phyloP scores from a whole-genome alignment of 2,113 vertebrate species.

The Cricetomys ansorgei region DNA sequence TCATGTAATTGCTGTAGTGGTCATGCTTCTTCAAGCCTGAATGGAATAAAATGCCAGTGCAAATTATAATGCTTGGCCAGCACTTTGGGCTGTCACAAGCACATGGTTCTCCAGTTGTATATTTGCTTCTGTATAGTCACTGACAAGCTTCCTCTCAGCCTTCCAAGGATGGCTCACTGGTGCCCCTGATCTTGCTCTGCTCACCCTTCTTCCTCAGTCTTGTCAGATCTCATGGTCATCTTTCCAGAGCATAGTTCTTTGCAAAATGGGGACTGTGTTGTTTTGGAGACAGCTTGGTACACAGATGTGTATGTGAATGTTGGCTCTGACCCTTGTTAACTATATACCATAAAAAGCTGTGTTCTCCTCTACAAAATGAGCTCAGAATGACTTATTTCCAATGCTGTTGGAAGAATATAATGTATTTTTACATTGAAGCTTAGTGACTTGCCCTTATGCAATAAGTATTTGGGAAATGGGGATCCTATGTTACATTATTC shows the following conservation, averaged over 20 bases:
- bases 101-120: not conserved
- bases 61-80: not conserved
- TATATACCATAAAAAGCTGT: not conserved
- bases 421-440: not conserved
- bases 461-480: not conserved
- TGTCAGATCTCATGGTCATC: not conserved
- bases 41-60: conserved; percentile 22
- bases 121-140: not conserved
- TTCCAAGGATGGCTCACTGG: not conserved
- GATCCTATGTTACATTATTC: not conserved
- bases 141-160: not conserved
- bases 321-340: not conserved
- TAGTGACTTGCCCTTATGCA: not conserved
- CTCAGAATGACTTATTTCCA: not conserved
- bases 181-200: not conserved
- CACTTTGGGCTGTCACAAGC: not conserved
- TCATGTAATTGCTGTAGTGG: not conserved
- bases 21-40: not conserved
- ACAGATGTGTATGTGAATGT: not conserved
- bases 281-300: not conserved
- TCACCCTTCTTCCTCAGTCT: not conserved
- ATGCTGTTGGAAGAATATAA: not conserved
- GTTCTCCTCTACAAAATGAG: not conserved
- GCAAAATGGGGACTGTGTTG: not conserved
- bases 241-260: not conserved